Evolutionary conservation across 2,113 vertebrate species (phyloP).

Genomic region (Pantherophis guttatus): DNA sequence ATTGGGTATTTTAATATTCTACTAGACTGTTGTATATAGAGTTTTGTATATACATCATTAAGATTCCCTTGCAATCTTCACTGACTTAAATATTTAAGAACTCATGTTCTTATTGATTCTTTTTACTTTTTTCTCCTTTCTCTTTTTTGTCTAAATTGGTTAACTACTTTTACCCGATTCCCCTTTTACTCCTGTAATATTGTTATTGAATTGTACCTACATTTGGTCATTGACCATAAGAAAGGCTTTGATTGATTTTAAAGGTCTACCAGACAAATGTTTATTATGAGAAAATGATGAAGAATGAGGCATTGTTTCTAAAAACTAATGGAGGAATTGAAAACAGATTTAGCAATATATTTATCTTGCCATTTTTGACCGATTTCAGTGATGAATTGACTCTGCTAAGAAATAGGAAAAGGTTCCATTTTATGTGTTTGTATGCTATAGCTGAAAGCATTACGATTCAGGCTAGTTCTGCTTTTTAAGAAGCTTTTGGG

Average conservation of each 20-base stretch:
- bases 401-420: background rate
- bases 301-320: background rate
- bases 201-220: background rate
- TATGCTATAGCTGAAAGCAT: background rate
- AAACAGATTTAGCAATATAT: background rate
- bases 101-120: background rate
- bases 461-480: background rate
- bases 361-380: background rate
- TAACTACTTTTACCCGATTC: background rate
- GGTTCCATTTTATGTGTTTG: background rate
- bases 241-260: background rate
- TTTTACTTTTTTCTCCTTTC: background rate
- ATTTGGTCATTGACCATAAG: background rate
- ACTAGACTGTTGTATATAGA: background rate
- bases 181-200: background rate
- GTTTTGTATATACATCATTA: background rate
- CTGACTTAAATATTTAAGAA: background rate
- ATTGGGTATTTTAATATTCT: background rate
- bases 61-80: background rate
- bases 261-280: background rate
- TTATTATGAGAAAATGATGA: background rate
- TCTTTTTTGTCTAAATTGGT: background rate
- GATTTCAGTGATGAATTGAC: background rate
- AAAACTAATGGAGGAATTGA: background rate
- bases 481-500: background rate